Evolutionary conservation across 2,888 invertebrate species (phyloP).

Genomic region (Pandemis heparana): DNA sequence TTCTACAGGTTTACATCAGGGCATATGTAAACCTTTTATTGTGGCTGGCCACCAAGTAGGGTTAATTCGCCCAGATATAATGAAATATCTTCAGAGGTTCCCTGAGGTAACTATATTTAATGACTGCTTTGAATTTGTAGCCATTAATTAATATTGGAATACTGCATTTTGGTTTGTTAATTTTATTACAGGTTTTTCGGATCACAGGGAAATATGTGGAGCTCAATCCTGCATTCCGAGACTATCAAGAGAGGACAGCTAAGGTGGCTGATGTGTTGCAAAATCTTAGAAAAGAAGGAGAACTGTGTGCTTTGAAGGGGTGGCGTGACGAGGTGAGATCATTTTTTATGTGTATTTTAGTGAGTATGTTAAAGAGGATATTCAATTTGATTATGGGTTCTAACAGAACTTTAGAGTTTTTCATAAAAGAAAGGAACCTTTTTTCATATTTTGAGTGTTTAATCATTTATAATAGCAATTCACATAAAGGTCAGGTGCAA

Average conservation of each 20-base stretch:
- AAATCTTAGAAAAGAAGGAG: conserved; percentile 90
- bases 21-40: conserved; percentile 94
- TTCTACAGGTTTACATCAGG: conserved; percentile 89
- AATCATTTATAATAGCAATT: too few relatives aligned
- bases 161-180: not conserved
- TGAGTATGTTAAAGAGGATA: too few relatives aligned
- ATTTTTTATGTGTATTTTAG: not conserved
- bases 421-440: too few relatives aligned
- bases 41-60: conserved; percentile 96
- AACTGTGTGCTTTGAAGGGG: conserved; percentile 93
- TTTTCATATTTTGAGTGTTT: too few relatives aligned
- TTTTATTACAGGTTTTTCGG: conserved; percentile 87
- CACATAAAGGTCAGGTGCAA: too few relatives aligned
- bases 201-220: conserved; percentile 91
- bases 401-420: too few relatives aligned
- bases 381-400: too few relatives aligned
- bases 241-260: conserved; percentile 92
- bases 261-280: conserved; percentile 92
- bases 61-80: conserved; percentile 93
- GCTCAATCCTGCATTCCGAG: conserved; percentile 94
- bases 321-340: conserved; percentile 96
- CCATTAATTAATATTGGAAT: not conserved
- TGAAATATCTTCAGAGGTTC: conserved; percentile 91
- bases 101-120: conserved; percentile 88
- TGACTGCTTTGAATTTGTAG: conserved; percentile 75